Conservation (phyloP, 2,113 vertebrate species). For the Pangasianodon hypophthalmus region DNA sequence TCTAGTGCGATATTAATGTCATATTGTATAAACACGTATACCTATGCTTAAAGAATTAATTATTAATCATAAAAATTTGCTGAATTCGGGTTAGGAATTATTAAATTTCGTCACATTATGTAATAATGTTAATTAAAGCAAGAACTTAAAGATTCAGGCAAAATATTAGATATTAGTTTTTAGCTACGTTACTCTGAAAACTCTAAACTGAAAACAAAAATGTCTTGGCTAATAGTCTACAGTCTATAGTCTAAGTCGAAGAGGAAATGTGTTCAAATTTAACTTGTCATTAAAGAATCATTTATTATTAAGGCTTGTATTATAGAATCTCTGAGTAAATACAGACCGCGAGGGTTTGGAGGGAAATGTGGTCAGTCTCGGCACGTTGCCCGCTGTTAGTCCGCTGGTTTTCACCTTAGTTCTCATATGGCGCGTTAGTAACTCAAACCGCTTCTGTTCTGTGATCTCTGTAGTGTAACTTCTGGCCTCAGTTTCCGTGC, state of each 20-base stretch:
- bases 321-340: neutral
- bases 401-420: neutral
- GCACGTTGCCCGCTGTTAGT: neutral
- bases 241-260: too few species aligned
- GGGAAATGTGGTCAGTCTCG: neutral
- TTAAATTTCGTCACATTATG: neutral
- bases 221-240: neutral
- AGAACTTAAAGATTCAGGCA: neutral
- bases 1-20: neutral
- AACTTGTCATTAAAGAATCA: neutral
- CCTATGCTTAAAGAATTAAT: neutral
- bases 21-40: neutral
- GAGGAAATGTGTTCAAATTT: neutral
- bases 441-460: constrained; percentile 6
- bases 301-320: neutral
- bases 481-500: constrained; percentile 11
- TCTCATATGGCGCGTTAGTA: constrained; percentile 8
- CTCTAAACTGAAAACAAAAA: neutral
- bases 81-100: neutral
- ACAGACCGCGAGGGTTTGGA: neutral
- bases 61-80: neutral
- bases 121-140: neutral
- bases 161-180: neutral
- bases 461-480: neutral
- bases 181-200: neutral